Evolutionary conservation across 2,797 vertebrate species (phyloP).

Genomic region (Rallus crepitans): DNA sequence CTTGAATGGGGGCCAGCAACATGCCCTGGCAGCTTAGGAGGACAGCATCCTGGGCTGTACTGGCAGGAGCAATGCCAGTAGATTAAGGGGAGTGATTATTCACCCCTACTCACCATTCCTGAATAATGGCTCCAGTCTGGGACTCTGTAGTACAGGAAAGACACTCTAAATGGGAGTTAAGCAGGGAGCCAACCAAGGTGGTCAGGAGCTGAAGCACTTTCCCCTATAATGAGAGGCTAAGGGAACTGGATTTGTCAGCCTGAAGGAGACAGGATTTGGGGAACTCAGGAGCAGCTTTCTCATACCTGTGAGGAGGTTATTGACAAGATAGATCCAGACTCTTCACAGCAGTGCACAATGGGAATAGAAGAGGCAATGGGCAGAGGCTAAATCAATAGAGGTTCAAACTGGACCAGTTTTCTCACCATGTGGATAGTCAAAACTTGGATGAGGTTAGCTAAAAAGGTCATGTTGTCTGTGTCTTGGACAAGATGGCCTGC

Average conservation of each 20-base stretch:
- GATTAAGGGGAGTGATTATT: background rate
- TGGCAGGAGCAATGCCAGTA: background rate
- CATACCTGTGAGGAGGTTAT: background rate
- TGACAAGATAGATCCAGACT: background rate
- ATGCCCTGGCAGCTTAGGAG: background rate
- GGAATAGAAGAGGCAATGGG: background rate
- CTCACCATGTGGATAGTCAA: background rate
- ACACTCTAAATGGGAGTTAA: background rate
- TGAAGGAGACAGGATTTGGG: background rate
- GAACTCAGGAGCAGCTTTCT: background rate
- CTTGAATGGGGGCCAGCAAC: background rate
- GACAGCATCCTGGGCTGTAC: background rate
- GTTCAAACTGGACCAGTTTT: background rate
- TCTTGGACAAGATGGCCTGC: background rate
- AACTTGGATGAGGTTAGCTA: background rate
- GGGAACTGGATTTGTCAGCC: background rate
- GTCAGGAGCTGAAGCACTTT: background rate
- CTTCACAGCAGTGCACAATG: background rate
- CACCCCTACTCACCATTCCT: background rate
- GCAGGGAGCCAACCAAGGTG: background rate
- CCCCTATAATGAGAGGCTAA: background rate
- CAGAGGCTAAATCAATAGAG: background rate
- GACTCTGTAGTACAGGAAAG: background rate
- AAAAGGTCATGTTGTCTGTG: background rate
- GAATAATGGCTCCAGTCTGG: background rate